Base-by-base conservation (phyloP, 2,888 invertebrate genomes). In the Melipona bicolor region DNA sequence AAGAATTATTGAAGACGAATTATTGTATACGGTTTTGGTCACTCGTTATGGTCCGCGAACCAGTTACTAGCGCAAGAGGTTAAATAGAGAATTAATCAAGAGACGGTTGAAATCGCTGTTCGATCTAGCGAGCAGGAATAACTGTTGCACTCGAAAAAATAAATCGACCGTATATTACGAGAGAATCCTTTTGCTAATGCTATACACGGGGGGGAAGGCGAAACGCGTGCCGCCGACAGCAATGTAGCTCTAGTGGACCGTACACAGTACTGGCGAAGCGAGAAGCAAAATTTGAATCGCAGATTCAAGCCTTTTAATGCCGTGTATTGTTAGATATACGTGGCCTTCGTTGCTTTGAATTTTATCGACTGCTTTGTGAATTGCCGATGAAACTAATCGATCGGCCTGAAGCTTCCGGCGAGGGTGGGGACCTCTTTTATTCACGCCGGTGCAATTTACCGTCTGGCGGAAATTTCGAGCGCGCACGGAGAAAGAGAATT, bases 171-270 rank as follows among this genome's bases (percentile, higher is more conserved):
- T 65, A 62, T 83, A 67, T 83, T 75, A 78, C 54, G 54, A 49
- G 74, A 59, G 74, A 59, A 56, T 74, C 82, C 82, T 77, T 77
- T 83, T 82, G 82, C 84, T 77, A 77, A 84, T 82, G 77, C 73
- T 36, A 43, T 36, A 75, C 77, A 71, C 77, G 70, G 43, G 67
- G 27, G 67, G 27, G 64, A 19, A 81, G 73, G 9, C 6, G 36
- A 36, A 36, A 36, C 73, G 61, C 82, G 83, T 81, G 32, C 32
- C 32, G 77, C 77, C 83, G 65, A 59, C 52, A 70, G 77, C 77
- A 69, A 70, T 71, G 69, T n/a, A 50, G 83, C 74, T 36, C 36
- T 74, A 74, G 59, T 77, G 68, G 67, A 70, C 82, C 84, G 84
- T 83, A 49, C 21, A 49, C 21, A 71, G 77, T 50, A 71, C 61